Percentiles rank a stretch among this genome's conserved stretches.
phyloP scores from a whole-genome alignment of 1,140 invertebrate species.

The Drosophila bocqueti region DNA sequence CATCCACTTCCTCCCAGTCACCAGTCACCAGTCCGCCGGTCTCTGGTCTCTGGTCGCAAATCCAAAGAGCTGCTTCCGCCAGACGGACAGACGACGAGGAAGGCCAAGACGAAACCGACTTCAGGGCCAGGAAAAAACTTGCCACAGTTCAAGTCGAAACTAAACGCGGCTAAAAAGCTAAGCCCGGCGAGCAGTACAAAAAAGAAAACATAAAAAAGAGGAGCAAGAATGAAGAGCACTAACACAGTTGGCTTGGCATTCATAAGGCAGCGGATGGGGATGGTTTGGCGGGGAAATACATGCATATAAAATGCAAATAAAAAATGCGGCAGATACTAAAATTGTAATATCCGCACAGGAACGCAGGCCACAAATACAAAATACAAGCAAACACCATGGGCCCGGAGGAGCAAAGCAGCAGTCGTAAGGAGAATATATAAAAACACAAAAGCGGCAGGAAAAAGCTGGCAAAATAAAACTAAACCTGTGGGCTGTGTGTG shows the following conservation, averaged over 20 bases:
- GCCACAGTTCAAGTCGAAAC: constrained; percentile 56
- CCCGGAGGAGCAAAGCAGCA: constrained; percentile 27
- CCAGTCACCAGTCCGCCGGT: constrained; percentile 8
- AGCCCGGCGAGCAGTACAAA: constrained; percentile 26
- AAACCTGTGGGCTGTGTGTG: constrained; percentile 68
- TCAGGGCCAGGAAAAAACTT: constrained; percentile 26
- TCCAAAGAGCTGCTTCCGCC: constrained; percentile 35
- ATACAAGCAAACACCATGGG: constrained; percentile 24
- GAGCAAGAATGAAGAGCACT: constrained; percentile 45
- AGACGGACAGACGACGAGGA: constrained; percentile 60
- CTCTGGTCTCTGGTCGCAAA: constrained; percentile 14
- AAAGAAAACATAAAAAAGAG: constrained; percentile 3
- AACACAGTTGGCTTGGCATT: constrained; percentile 61
- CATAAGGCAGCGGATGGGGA: constrained; percentile 53
- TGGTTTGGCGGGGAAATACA: constrained; percentile 43
- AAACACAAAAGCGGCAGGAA: constrained; percentile 38
- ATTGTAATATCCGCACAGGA: constrained; percentile 81
- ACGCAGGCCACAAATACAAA: constrained; percentile 50
- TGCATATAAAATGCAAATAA: constrained; percentile 83
- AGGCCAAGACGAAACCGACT: constrained; percentile 18
- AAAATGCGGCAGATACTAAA: constrained; percentile 80
- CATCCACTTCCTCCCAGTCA: constrained; percentile 25
- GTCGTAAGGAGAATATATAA: constrained; percentile 29
- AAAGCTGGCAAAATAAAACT: constrained; percentile 54
- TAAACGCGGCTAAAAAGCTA: constrained; percentile 66